Base-by-base conservation (phyloP, 2,888 invertebrate genomes). In the Lepetodrilus schrolli region DNA sequence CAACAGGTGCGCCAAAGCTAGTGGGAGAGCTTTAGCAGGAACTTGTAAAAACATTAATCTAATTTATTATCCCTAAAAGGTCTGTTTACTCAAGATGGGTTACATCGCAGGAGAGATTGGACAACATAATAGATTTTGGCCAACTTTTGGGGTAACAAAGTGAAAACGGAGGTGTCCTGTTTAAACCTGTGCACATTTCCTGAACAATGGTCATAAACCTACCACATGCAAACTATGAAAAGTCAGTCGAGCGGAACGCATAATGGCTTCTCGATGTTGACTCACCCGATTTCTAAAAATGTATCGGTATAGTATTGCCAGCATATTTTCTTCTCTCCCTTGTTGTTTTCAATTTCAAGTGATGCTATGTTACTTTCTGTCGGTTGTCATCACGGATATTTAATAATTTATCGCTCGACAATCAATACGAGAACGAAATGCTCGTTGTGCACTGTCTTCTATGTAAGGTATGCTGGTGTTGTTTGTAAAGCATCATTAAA, bases 351-450 rank as follows among this genome's bases (percentile, higher is more conserved):
- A 58, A 30, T 58, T 58, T 43, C 34, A 30, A 30, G 23, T 30
- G 30, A 4, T 30, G 30, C 30, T 23, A 30, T 58, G 58, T 58
- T n/a, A 30, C 10, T n/a, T 34, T 58, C 2, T 43, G 4, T 17
- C 3, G 10, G 26, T 58, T 26, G 58, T 58, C 58, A 30, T 34
- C 58, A 58, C 30, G 58, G 34, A 30, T 34, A 13, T 26, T 58
- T 30, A 58, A 58, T 26, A 58, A 58, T 58, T 58, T n/a, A 58
- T 30, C 17, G 17, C 26, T 58, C 17, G 26, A 23, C 13, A 30
- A 58, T 58, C 58, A 58, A 58, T 58, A 58, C 13, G 48, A 48
- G n/a, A n/a, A n/a, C n/a, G n/a, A n/a, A n/a, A n/a, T n/a, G n/a
- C n/a, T n/a, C n/a, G n/a, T n/a, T n/a, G n/a, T n/a, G n/a, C n/a